Base-by-base conservation (phyloP, 2,797 vertebrate species). In the Urosaurus nigricauda region DNA sequence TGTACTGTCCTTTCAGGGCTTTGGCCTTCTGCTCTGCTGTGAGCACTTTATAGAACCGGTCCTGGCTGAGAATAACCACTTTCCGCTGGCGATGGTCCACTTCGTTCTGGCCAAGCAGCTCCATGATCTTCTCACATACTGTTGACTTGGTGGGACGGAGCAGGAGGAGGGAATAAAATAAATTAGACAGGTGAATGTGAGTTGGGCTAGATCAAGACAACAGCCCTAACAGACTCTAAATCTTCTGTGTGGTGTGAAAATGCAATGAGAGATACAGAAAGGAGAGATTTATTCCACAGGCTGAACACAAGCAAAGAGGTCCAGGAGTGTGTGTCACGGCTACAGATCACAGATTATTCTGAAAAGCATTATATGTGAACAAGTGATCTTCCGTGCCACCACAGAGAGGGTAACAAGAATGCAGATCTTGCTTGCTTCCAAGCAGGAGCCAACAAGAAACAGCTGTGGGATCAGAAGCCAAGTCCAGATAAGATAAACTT, bases 61-160 rank as follows among this genome's bases (percentile, higher is more conserved):
- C 99, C 94, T 99, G 98, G 96, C 98, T 99, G 35, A 99, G 95
- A 37, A 99, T 99, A 7, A 98, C 97, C 85, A 99, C 97, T 94
- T 99, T 98, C 87, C 98, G 97, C 97, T 99, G 98, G 68, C 96
- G 97, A 71, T 98, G 98, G 87, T 99, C 98, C 93, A 99, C 98
- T 91, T 98, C 98, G 89, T 99, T 98, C 96, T 99, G 98, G 2
- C 99, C 99, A 95, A 99, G 96, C 43, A 99, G 97, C 97, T 99
- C 99, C 98, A 99, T 99, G 95, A 99, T 99, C 97, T 99, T 99
- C 94, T 98, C 98, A n/a, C 99, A 99, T 47, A 99, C 99, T 17
- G 99, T 99, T 24, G 99, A 99, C 98, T 99, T 95, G 58, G 19
- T 21, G 58, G 58, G 58, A 24, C 5, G 19, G 58, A 60, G 58